phyloP scores from a whole-genome alignment of 2,888 invertebrate genomes.

The Smittia aterrima region DNA sequence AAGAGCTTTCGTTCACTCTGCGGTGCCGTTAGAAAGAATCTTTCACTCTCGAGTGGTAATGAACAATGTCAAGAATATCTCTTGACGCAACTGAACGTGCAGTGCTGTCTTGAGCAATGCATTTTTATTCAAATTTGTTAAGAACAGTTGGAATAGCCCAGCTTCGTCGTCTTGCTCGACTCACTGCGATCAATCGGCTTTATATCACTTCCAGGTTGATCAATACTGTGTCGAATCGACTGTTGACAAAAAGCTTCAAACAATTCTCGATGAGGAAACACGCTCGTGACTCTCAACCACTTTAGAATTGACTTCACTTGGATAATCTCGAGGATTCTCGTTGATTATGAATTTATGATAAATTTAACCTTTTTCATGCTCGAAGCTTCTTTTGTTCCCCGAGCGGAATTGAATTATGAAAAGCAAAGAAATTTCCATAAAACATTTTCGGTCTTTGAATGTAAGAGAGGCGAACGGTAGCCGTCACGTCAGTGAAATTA shows the following conservation, averaged over 20 bases:
- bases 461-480: too few relatives aligned
- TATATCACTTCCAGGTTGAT: neutral
- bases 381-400: neutral
- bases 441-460: too few relatives aligned
- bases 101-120: neutral
- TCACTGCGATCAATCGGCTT: neutral
- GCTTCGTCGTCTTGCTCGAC: neutral
- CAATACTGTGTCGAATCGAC: neutral
- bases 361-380: neutral
- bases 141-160: neutral
- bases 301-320: too few relatives aligned
- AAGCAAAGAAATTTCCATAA: too few relatives aligned
- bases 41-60: neutral
- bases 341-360: too few relatives aligned
- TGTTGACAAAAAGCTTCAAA: too few relatives aligned
- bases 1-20: neutral
- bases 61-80: neutral
- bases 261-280: too few relatives aligned
- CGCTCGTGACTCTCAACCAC: too few relatives aligned
- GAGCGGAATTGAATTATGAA: too few relatives aligned
- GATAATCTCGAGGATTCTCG: too few relatives aligned
- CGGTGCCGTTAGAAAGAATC: neutral
- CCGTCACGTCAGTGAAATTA: too few relatives aligned
- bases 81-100: neutral
- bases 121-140: neutral